Conservation (phyloP, 2,888 invertebrate genomes). For the Rotaria socialis region DNA sequence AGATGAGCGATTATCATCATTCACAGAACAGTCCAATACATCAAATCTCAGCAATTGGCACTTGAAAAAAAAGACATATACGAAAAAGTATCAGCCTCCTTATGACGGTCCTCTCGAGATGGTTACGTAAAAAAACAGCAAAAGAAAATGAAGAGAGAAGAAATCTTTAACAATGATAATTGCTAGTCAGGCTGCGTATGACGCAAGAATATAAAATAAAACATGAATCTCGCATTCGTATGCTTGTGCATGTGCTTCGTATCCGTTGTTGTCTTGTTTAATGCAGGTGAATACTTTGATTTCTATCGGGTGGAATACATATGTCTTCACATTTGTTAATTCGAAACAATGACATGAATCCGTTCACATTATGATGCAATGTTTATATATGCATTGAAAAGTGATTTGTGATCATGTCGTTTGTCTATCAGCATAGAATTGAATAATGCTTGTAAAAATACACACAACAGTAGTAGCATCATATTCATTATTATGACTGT, state of each 20-base stretch:
- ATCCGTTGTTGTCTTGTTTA: not conserved
- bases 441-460: constrained; percentile 18
- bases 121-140: not conserved
- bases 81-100: not conserved
- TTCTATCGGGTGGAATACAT: not conserved
- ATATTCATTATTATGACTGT: not conserved
- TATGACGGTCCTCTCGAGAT: not conserved
- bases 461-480: not conserved
- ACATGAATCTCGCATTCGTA: not conserved
- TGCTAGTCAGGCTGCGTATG: not conserved
- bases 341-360: not conserved
- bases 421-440: not conserved
- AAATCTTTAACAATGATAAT: constrained; percentile 25
- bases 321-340: not conserved
- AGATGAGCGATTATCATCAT: constrained; percentile 3
- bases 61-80: constrained; percentile 15
- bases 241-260: not conserved
- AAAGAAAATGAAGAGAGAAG: not conserved
- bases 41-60: not conserved
- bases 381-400: not conserved
- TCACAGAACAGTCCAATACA: not conserved
- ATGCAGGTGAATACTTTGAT: constrained; percentile 16
- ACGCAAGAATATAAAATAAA: constrained; percentile 20
- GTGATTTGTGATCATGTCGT: not conserved
- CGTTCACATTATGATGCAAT: not conserved